Percentiles rank a stretch among this genome's conserved stretches.
phyloP scores from a whole-genome alignment of 2,113 vertebrate genomes.

The Neotragus pygmaeus region DNA sequence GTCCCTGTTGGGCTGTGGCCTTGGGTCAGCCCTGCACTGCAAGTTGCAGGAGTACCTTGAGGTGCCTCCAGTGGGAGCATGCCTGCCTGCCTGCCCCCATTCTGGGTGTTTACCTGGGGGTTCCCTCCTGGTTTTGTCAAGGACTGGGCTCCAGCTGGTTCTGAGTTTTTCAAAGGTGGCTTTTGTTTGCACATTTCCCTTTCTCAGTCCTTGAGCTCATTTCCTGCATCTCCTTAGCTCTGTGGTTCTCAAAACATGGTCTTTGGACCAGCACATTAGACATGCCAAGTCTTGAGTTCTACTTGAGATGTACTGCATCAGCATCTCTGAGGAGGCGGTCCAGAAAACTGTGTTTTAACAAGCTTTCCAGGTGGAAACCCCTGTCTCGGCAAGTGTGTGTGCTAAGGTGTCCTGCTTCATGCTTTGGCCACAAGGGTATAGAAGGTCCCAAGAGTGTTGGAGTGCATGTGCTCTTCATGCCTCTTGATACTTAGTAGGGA shows the following conservation, averaged over 20 bases:
- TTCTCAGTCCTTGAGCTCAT: neutral
- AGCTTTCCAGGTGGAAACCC: neutral
- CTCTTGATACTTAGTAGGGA: too few relatives aligned
- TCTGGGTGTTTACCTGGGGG: too few relatives aligned
- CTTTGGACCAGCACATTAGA: neutral
- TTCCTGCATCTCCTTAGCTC: neutral
- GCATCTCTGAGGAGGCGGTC: neutral
- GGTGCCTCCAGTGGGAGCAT: neutral
- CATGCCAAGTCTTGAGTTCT: neutral
- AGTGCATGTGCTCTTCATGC: neutral
- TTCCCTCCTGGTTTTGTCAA: neutral
- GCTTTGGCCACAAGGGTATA: fast-evolving
- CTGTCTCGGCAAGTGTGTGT: neutral
- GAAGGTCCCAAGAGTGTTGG: neutral
- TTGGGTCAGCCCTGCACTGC: neutral
- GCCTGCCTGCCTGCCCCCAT: neutral
- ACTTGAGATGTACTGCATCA: neutral
- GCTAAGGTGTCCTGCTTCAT: neutral
- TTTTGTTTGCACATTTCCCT: neutral
- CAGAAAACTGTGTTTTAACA: neutral
- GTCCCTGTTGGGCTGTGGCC: neutral
- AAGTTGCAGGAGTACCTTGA: neutral
- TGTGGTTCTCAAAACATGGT: neutral
- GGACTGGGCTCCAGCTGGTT: neutral
- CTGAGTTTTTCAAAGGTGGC: neutral